Conservation (phyloP, 2,888 invertebrate genomes). For the Abrostola tripartita region DNA sequence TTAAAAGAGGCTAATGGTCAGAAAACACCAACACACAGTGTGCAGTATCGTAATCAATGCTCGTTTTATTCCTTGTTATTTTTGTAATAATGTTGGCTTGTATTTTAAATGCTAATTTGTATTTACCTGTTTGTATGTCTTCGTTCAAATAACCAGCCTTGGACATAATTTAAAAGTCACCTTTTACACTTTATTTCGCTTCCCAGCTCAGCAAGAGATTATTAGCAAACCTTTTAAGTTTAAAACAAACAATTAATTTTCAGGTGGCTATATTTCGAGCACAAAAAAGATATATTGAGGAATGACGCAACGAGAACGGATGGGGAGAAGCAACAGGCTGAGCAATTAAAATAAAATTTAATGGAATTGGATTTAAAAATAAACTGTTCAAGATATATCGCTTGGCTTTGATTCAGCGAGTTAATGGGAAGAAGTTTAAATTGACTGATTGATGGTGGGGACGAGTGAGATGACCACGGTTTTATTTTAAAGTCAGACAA, state of each 20-base stretch:
- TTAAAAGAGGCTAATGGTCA: too few relatives aligned
- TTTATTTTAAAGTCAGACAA: not conserved
- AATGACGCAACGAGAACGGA: constrained; percentile 65
- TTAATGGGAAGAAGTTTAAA: constrained; percentile 16
- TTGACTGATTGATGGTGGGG: constrained; percentile 25
- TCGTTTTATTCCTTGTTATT: too few relatives aligned
- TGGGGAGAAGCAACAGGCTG: constrained; percentile 63
- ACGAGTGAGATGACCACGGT: not conserved
- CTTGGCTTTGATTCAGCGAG: constrained; percentile 19
- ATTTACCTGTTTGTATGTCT: too few relatives aligned
- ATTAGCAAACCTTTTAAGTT: constrained; percentile 20
- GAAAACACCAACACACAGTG: too few relatives aligned
- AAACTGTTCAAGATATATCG: constrained; percentile 27
- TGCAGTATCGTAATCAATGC: too few relatives aligned
- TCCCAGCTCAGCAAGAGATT: constrained; percentile 17
- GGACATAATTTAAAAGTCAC: not conserved
- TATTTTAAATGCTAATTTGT: too few relatives aligned
- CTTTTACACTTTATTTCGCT: constrained; percentile 1
- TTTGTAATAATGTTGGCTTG: too few relatives aligned
- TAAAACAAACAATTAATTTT: constrained; percentile 53
- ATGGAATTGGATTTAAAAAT: constrained; percentile 14
- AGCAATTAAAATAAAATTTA: constrained; percentile 48
- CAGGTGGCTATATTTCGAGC: constrained; percentile 92
- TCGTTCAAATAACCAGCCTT: too few relatives aligned
- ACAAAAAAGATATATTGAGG: constrained; percentile 84